phyloP scores from a whole-genome alignment of 2,888 invertebrate genomes.

The Oscheius myriophilus region DNA sequence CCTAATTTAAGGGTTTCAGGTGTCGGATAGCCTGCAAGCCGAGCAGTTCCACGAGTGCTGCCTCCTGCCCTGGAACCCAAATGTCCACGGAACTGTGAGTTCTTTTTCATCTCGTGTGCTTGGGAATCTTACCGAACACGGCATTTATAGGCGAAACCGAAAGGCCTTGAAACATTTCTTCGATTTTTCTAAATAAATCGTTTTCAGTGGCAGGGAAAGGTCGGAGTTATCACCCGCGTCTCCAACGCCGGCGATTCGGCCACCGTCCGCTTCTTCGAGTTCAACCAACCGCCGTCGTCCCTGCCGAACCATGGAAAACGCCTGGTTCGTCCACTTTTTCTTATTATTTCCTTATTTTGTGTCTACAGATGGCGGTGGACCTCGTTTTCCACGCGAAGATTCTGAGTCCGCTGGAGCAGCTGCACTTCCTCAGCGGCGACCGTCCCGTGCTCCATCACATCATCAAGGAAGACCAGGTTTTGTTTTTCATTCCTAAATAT shows the following conservation, averaged over 20 bases:
- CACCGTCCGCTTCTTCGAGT: conserved; percentile 20
- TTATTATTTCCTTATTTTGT: background rate
- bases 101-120: no score
- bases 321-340: no score
- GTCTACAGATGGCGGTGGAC: conserved; percentile 3
- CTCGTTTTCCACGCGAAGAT: background rate
- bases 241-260: conserved; percentile 7
- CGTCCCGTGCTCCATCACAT: background rate
- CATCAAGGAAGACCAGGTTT: conserved; percentile 4
- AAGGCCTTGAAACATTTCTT: no score
- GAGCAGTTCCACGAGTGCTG: conserved; percentile 14
- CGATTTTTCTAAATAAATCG: no score
- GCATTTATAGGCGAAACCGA: no score
- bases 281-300: background rate
- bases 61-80: conserved; percentile 13
- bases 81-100: no score
- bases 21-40: background rate
- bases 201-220: conserved; percentile 27
- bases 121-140: no score
- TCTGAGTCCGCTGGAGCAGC: conserved; percentile 5
- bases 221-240: conserved; percentile 2
- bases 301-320: background rate
- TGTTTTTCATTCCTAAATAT: background rate
- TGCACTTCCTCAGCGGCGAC: conserved; percentile 24
- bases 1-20: background rate